Percentiles rank a stretch among this genome's conserved stretches.
Conservation (phyloP, 2,797 vertebrate genomes). For the Brachyalestes nurse region DNA sequence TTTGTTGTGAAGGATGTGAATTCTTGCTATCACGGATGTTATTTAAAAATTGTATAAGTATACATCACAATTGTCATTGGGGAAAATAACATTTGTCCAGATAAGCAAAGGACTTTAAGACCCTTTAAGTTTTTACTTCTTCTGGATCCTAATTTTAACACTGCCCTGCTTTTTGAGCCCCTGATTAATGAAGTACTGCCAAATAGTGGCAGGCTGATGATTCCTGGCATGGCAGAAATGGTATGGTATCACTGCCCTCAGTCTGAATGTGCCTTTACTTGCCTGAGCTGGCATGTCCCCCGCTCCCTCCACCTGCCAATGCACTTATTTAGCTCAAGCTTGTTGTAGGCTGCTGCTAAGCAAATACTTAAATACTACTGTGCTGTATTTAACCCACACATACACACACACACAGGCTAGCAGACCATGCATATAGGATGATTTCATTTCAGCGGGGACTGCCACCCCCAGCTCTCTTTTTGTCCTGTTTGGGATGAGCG, state of each 20-base stretch:
- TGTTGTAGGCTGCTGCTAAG: constrained; percentile 48
- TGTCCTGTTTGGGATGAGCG: constrained; percentile 11
- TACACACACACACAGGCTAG: constrained; percentile 3
- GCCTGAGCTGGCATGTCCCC: constrained; percentile 48
- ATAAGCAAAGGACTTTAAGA: background rate
- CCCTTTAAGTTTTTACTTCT: background rate
- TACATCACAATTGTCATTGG: too few relatives aligned
- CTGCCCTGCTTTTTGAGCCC: background rate
- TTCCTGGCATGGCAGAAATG: constrained; percentile 45
- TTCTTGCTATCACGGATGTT: too few relatives aligned
- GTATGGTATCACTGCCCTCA: constrained; percentile 40
- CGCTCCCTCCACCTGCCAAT: too few relatives aligned
- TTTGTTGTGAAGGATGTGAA: too few relatives aligned
- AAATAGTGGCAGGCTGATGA: constrained; percentile 34
- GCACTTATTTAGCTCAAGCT: constrained; percentile 53
- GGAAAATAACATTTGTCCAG: background rate
- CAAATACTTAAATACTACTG: constrained; percentile 48
- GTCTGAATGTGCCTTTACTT: constrained; percentile 52
- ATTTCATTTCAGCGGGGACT: constrained; percentile 19
- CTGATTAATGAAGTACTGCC: constrained; percentile 25
- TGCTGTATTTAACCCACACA: constrained; percentile 42
- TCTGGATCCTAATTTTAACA: background rate
- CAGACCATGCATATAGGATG: constrained; percentile 8
- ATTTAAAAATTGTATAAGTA: too few relatives aligned
- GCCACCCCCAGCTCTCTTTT: background rate